phyloP scores from a whole-genome alignment of 2,797 vertebrate genomes.

The Takifugu ocellatus region DNA sequence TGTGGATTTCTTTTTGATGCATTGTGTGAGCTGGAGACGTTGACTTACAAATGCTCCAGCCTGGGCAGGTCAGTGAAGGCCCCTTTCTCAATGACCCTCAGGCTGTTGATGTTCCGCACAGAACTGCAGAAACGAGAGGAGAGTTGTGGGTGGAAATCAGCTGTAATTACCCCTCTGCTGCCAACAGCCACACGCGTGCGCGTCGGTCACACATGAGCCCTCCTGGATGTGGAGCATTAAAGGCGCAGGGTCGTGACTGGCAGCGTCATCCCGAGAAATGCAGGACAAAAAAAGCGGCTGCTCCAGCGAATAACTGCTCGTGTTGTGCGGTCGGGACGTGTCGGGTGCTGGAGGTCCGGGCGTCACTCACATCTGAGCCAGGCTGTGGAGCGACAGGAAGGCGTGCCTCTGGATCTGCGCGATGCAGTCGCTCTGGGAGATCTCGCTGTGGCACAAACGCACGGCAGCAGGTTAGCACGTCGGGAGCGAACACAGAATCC shows the following conservation, averaged over 20 bases:
- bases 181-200: conserved; percentile 41
- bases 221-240: conserved; percentile 1
- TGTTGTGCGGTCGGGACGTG: conserved; percentile 17
- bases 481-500: conserved; percentile 5
- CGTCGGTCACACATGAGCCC: conserved; percentile 21
- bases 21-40: neutral
- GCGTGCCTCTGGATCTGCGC: conserved; percentile 65
- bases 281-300: neutral
- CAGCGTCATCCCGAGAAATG: no score
- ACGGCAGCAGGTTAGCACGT: conserved; percentile 29
- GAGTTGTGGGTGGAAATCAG: conserved; percentile 13
- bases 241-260: no score
- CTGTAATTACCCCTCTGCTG: conserved; percentile 29
- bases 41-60: conserved; percentile 87
- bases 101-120: conserved; percentile 84
- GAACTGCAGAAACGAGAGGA: conserved; percentile 64
- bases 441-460: conserved; percentile 66
- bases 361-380: conserved; percentile 74
- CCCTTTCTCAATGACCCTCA: conserved; percentile 80
- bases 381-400: conserved; percentile 70
- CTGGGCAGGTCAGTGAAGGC: conserved; percentile 87
- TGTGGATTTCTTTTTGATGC: no score
- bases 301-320: conserved; percentile 36
- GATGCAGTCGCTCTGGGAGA: conserved; percentile 73
- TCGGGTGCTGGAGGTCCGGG: conserved; percentile 20